phyloP scores from a whole-genome alignment of 2,113 vertebrate genomes.

The Barnardius zonarius region DNA sequence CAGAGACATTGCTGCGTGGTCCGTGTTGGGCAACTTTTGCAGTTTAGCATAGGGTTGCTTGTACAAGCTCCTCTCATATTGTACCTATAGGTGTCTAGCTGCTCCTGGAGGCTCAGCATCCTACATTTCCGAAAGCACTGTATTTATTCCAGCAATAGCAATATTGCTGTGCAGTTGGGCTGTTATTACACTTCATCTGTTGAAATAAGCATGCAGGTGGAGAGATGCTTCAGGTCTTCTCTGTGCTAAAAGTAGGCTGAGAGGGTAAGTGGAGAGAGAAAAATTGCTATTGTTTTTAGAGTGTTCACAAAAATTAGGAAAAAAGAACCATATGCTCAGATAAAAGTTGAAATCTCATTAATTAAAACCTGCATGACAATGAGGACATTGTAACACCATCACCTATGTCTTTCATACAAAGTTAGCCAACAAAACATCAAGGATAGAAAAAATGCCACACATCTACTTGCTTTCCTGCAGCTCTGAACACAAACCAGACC shows the following conservation, averaged over 20 bases:
- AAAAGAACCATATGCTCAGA: not conserved
- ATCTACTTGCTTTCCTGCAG: not conserved
- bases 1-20: not conserved
- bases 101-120: not conserved
- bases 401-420: conserved; percentile 16
- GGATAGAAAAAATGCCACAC: not conserved
- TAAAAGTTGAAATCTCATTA: conserved; percentile 26
- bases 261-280: not conserved
- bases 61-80: not conserved
- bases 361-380: conserved; percentile 20
- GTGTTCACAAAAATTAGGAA: not conserved
- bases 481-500: not conserved
- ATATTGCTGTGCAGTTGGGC: not conserved
- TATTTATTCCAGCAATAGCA: not conserved
- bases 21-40: not conserved
- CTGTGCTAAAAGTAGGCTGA: not conserved
- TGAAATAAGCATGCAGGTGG: not conserved
- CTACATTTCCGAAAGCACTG: not conserved
- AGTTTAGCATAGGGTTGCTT: not conserved
- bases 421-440: not conserved
- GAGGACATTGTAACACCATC: not conserved
- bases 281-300: conserved; percentile 10
- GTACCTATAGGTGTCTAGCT: not conserved
- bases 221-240: not conserved
- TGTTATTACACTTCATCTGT: not conserved